These are phyloP conservation scores for Dicyrtoma fusca DNA, from an alignment of 2,888 invertebrate species.

Conservation along the genomic window DNA sequence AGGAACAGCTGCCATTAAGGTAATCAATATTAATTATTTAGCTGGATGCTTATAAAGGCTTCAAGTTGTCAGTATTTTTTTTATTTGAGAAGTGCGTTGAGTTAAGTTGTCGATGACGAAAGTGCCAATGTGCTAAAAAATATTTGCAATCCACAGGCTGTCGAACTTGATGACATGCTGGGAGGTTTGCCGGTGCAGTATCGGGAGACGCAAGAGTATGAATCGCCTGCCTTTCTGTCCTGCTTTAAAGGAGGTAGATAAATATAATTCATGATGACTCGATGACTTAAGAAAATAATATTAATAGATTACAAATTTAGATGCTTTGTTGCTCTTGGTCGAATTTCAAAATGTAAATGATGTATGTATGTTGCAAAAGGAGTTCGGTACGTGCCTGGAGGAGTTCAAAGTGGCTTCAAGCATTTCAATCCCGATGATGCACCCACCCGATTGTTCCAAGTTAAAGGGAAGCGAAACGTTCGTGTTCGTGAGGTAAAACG, in stretches of 20 bases:
- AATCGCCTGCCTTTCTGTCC: slow-evolving; percentile 76
- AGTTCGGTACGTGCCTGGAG: slow-evolving; percentile 78
- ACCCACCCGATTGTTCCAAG: slow-evolving; percentile 79
- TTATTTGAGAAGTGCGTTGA: background rate
- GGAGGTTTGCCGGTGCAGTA: slow-evolving; percentile 83
- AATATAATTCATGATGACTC: background rate
- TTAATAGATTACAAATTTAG: too few species aligned
- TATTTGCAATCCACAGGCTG: slow-evolving; percentile 63
- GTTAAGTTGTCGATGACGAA: too few species aligned
- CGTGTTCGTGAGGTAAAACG: slow-evolving; percentile 73
- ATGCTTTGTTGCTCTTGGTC: too few species aligned
- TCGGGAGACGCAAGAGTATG: slow-evolving; percentile 82
- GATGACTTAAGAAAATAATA: background rate
- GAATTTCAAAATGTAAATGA: too few species aligned
- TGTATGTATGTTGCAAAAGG: slow-evolving; percentile 61
- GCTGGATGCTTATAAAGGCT: too few species aligned
- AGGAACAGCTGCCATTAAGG: slow-evolving; percentile 64
- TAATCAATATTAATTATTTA: background rate
- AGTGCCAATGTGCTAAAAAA: background rate
- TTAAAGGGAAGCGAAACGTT: slow-evolving; percentile 85
- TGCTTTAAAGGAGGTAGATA: slow-evolving; percentile 66
- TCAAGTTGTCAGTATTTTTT: too few species aligned
- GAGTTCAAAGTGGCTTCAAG: slow-evolving; percentile 81
- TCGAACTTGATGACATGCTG: slow-evolving; percentile 81
- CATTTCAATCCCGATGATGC: slow-evolving; percentile 77